Conservation (phyloP, 2,888 invertebrate genomes). For the Neoascia interrupta region DNA sequence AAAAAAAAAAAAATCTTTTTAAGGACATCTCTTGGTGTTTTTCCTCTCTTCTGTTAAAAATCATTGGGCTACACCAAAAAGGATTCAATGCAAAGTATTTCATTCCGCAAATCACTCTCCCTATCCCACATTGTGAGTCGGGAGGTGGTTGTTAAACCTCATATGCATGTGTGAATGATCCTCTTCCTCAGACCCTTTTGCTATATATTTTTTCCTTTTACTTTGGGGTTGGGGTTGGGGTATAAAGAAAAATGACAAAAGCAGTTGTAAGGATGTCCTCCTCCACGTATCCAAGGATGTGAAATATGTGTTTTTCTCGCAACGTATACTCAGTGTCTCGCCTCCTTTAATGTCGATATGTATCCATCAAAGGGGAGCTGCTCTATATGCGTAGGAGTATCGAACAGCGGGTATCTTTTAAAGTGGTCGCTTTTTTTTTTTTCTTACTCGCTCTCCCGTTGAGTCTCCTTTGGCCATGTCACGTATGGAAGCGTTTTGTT, state of each 20-base stretch:
- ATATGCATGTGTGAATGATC: slow-evolving; percentile 51
- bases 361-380: slow-evolving; percentile 59
- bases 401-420: slow-evolving; percentile 56
- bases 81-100: slow-evolving; percentile 39
- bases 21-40: slow-evolving; percentile 3
- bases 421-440: slow-evolving; percentile 60
- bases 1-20: slow-evolving; percentile 6
- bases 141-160: no score
- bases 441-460: slow-evolving; percentile 16
- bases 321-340: slow-evolving; percentile 43
- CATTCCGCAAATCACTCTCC: not conserved
- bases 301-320: slow-evolving; percentile 53
- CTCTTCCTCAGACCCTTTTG: not conserved
- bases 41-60: slow-evolving; percentile 35
- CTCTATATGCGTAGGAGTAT: slow-evolving; percentile 58
- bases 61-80: slow-evolving; percentile 39
- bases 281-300: slow-evolving; percentile 43
- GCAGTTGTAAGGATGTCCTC: slow-evolving; percentile 49
- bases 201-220: not conserved
- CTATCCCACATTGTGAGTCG: no score
- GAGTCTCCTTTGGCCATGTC: slow-evolving; percentile 44
- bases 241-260: slow-evolving; percentile 34
- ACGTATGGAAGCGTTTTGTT: slow-evolving; percentile 29
- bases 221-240: not conserved
- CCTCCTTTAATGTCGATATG: slow-evolving; percentile 59